Evolutionary conservation across 2,888 invertebrate genomes (phyloP), one percentile per base, ranked within the genome.

Genomic region (Agrotis exclamationis): DNA sequence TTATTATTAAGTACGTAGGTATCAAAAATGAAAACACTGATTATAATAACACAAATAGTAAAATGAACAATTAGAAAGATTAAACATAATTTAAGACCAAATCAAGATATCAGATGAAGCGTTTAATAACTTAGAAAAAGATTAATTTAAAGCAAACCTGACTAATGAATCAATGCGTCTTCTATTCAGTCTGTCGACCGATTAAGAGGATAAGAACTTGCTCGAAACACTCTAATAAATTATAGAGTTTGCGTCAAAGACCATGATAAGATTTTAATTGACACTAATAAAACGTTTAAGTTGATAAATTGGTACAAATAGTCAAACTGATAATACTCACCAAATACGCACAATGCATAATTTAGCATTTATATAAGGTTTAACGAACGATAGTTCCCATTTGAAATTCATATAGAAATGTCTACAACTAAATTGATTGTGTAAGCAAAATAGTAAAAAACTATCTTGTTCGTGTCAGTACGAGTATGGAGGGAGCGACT

Each of bases 111-210:
- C 45, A 16, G 22, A 33, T 6, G 7, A 9, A n/a, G 14, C 22
- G 11, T 22, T 33, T 6, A 47, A 22, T 18, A 48, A 65, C 28
- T 62, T 13, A 20, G 18, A 59, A 48, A 20, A 60, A 11, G 0
- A 65, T 22, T n/a, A 47, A 59, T 60, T 50, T 39, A 24, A 24
- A 39, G 16, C 24, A 13, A 50, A 64, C 65, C 60, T 65, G 50
- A 3, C 20, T 3, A 18, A 28, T 16, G 44, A 44, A 51, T 44
- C 20, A 67, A 51, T 45, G 44, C 65, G 51, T 67, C 51, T 64
- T 20, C 51, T 14, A 45, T 22, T 28, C 20, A 20, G 44, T 64
- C 65, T 45, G 44, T 28, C 44, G 51, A 51, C 14, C 18, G 24
- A 67, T 51, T 64, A 50, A 44, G 22, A 51, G 24, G 16, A 28